Base-by-base conservation (phyloP, 2,888 invertebrate genomes). In the Hypomecis atomaria region DNA sequence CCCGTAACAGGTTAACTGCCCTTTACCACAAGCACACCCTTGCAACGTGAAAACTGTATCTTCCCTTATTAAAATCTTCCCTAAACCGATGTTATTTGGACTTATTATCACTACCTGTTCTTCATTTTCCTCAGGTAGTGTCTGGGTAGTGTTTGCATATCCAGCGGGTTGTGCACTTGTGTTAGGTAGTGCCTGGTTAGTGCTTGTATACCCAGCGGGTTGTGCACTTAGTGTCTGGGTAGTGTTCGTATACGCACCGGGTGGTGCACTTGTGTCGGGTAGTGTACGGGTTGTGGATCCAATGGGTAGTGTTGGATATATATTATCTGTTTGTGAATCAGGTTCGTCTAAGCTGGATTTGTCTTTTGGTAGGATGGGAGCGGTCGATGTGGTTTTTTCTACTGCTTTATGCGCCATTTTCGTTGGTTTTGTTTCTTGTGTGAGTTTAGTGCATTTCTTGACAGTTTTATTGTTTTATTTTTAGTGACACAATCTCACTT, bases 21-120 rank as follows among this genome's bases (percentile, higher is more conserved):
- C 80, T 7, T 78, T 78, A 0, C 90, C 88, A 66, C 92, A 92
- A 0, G 87, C 85, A 67, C 91, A 92, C 0, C 90, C 90, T 0
- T 82, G 83, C 0, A 90, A 44, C 47, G 86, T 81, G 40, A 91
- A 63, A 7, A 91, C 83, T 3, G 92, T 92, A 54, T 92, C 92
- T 43, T 92, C 92, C 36, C 92, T 74, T 0, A 92, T 84, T 44
- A 92, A 70, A 33, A 70, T 59, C 63, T 70, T 75, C 1, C 71
- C 73, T 0, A 59, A 34, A 1, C 48, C 54, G 7, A 38, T 55
- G 6, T 45, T 40, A n/a, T 65, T 66, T 0, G 62, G 54, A 3
- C 44, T 38, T 1, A 54, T 49, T 4, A 56, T 59, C 0, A 63
- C 54, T 4, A 60, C 53, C 10, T 61, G 60, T n/a, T 61, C 60